phyloP scores from a whole-genome alignment of 2,888 invertebrate species.

The Athrips mouffetella region DNA sequence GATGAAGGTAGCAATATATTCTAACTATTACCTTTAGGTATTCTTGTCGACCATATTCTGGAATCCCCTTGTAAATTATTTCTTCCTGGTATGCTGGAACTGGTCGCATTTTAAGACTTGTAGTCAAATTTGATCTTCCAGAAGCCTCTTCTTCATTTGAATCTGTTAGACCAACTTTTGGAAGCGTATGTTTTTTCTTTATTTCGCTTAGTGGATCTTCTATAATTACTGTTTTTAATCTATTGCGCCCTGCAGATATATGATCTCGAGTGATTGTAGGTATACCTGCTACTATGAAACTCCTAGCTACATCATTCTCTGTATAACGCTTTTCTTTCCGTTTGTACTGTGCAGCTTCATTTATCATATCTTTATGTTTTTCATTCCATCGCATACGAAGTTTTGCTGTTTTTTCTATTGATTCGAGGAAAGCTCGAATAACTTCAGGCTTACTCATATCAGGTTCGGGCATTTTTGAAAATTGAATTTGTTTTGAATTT shows the following conservation, averaged over 20 bases:
- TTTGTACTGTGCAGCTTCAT: background rate
- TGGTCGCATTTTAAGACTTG: background rate
- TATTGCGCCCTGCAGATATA: background rate
- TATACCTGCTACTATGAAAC: background rate
- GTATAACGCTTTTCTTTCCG: background rate
- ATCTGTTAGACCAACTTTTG: background rate
- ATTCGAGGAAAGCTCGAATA: background rate
- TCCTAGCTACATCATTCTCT: background rate
- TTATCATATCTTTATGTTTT: background rate
- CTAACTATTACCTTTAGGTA: background rate
- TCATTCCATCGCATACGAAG: conserved; percentile 1
- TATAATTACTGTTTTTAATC: too few species aligned
- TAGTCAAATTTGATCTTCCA: background rate
- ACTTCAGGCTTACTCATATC: background rate
- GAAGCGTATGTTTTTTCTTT: background rate
- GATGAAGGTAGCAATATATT: too few species aligned
- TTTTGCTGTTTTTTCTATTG: background rate
- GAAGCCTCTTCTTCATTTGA: background rate
- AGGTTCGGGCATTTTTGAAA: background rate
- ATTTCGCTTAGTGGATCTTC: background rate
- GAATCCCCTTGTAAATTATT: background rate
- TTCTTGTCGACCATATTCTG: background rate
- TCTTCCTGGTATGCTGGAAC: background rate
- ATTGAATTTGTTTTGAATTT: too few species aligned
- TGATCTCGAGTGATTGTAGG: background rate